Evolutionary conservation across 1,140 invertebrate genomes (phyloP).

Genomic region (Monomorium pharaonis): DNA sequence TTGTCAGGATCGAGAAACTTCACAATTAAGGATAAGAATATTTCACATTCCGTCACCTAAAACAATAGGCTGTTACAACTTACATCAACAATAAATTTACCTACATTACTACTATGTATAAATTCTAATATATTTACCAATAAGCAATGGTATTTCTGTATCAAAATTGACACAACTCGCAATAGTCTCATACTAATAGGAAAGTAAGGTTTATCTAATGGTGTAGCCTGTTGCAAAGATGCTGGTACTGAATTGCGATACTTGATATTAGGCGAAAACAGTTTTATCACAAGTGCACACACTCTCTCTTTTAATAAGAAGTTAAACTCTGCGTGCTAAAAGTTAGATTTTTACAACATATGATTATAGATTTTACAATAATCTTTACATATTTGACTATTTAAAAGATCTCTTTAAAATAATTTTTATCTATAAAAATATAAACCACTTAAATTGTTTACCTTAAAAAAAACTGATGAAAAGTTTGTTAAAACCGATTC

Average conservation of each 20-base stretch:
- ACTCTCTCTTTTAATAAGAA: conserved; percentile 98
- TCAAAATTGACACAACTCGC: conserved; percentile 95
- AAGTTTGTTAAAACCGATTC: conserved; percentile 97
- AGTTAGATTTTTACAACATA: conserved; percentile 73
- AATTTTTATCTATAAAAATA: conserved; percentile 16
- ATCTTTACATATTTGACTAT: background rate
- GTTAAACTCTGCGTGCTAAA: conserved; percentile 96
- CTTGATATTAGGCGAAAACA: conserved; percentile 98
- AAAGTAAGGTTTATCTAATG: conserved; percentile 97
- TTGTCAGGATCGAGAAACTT: conserved; percentile 99
- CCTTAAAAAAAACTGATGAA: conserved; percentile 96
- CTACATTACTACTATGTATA: background rate
- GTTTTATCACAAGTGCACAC: conserved; percentile 98
- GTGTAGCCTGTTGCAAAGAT: conserved; percentile 86
- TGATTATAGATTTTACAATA: background rate
- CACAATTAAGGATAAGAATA: conserved; percentile 98
- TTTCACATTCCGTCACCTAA: conserved; percentile 98
- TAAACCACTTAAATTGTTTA: conserved; percentile 77
- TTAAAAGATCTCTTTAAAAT: background rate
- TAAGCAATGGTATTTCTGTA: conserved; percentile 97
- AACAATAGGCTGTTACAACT: conserved; percentile 68
- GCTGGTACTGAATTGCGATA: conserved; percentile 89
- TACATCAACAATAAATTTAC: background rate
- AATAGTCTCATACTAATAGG: conserved; percentile 98
- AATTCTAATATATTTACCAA: conserved; percentile 88